Base-by-base conservation (phyloP, 1,140 invertebrate species). In the Danaus melanippus region DNA sequence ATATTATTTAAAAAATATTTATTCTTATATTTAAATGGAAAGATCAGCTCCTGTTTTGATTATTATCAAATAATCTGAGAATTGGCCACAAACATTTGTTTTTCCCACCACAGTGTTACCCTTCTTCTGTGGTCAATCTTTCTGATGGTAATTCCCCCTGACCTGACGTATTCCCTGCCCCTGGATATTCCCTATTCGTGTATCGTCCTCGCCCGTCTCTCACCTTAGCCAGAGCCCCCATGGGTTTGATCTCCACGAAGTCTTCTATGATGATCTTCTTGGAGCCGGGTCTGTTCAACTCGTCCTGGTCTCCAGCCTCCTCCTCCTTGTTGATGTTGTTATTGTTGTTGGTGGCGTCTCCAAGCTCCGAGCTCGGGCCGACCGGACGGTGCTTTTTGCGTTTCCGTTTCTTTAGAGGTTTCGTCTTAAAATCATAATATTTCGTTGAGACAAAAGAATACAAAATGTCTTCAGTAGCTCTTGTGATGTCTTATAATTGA, bases 241-340 rank as follows among this genome's bases (percentile, higher is more conserved):
- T 56, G 0, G 62, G 59, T 10, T 62, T 67, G 39, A 75, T 61
- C 45, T 74, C 76, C 0, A 77, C 71, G 12, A 79, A 79, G 49
- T 79, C 76, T 45, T 79, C 76, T 2, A 79, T 71, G 48, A 77
- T 77, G 41, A 79, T 76, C 53, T 71, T 71, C 50, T 74, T 77
- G 17, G 59, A 53, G 7, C 7, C n/a, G 9, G 40, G 40, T 42
- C 17, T 40, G 50, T 12, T 11, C 44, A 39, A 8, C 45, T 41
- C 43, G 32, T 10, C 8, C 21, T 32, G 21, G 21, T 32, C 21
- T 32, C 21, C 21, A 32, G 7, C 21, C 21, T 32, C 2, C 21
- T 32, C 21, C 7, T 32, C 21, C 7, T 32, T 7, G 0, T 21
- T 21, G 1, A 2, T 5, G 5, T 2, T 21, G 17, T 21, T 21